Evolutionary conservation across 2,888 invertebrate genomes (phyloP).

Genomic region (Agriopis marginaria): DNA sequence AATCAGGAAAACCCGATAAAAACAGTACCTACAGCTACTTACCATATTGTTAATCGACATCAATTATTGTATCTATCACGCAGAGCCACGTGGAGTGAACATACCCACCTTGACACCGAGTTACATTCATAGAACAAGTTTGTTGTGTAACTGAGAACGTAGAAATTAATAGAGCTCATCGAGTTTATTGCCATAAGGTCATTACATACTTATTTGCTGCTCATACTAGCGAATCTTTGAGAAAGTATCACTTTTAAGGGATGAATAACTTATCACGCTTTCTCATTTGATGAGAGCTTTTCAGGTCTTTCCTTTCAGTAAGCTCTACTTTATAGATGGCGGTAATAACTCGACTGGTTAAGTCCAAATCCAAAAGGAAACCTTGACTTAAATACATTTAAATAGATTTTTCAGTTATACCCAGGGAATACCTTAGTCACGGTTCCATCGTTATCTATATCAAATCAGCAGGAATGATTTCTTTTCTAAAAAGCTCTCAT

Average conservation of each 20-base stretch:
- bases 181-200: conserved; percentile 12
- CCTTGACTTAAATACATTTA: no score
- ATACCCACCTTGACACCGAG: conserved; percentile 34
- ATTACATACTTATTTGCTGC: neutral
- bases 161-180: conserved; percentile 6
- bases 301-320: no score
- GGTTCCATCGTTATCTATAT: no score
- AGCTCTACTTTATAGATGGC: no score
- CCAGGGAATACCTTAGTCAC: no score
- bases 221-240: neutral
- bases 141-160: conserved; percentile 12
- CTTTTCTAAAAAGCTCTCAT: neutral
- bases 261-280: neutral
- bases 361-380: no score
- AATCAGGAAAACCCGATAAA: neutral
- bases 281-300: neutral
- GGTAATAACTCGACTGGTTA: no score
- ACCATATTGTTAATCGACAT: conserved; percentile 23
- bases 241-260: neutral
- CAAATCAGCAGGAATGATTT: no score
- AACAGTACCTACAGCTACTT: conserved; percentile 35
- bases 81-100: conserved; percentile 33
- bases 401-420: no score
- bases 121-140: conserved; percentile 23
- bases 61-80: conserved; percentile 21